Evolutionary conservation across 1,140 invertebrate genomes (phyloP), one percentile per base, ranked within the genome.

Genomic region (Caenorhabditis latens): DNA sequence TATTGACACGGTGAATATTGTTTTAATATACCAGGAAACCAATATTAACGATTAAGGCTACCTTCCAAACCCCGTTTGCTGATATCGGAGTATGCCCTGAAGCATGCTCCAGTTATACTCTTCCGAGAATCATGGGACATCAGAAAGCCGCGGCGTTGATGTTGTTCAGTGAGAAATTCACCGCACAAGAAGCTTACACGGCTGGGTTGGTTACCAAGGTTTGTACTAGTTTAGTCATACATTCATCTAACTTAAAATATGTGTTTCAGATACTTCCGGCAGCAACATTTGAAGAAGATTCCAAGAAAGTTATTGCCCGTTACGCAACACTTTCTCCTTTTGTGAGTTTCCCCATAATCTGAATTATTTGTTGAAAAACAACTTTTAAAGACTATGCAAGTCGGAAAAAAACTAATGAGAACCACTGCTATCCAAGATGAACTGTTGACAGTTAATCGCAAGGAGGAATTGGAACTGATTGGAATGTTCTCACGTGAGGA

Each of bases 121-220:
- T 85, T 43, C 53, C 58, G n/a, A 48, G 50, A 16, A 58, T 67
- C 1, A 71, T 85, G 63, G 84, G 84, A 3, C 24, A 85, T 57
- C 40, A 53, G 4, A 84, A 86, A 75, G 79, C 86, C 1, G 71
- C 75, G 13, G 55, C 55, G 5, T 55, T 86, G 86, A 71, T 71
- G 71, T 9, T 86, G 75, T 86, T 86, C 71, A 58, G 48, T 24
- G 75, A 86, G 48, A 86, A 61, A 40, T 50, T 86, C 19, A 83
- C 86, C 5, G 86, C 86, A 11, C 53, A 86, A 32, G 86, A 86
- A 21, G 86, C 75, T 7, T 67, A 83, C 40, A 61, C 63, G 9
- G 75, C 82, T 43, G 86, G 86, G 14, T 55, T 86, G 14, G 86
- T 86, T 4, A 86, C 86, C 42, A 83, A 86, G 43, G 86, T 58